phyloP scores from a whole-genome alignment of 2,113 vertebrate genomes.

The Scartelaos histophorus region DNA sequence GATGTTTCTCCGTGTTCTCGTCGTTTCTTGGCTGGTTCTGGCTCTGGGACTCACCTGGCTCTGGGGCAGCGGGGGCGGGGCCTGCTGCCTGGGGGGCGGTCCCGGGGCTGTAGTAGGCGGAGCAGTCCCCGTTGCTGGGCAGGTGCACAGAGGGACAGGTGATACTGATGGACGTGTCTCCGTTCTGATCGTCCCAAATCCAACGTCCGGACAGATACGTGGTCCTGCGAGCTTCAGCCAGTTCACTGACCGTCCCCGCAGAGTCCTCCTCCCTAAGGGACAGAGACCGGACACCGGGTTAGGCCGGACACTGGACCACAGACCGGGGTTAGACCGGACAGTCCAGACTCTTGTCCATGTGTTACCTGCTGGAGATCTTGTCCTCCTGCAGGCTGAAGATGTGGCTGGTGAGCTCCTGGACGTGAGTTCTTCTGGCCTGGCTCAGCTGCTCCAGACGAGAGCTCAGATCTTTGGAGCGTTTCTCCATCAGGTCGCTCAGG shows the following conservation, averaged over 20 bases:
- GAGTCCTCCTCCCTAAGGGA: background rate
- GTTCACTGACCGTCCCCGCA: slow-evolving; percentile 91
- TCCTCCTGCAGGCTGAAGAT: slow-evolving; percentile 94
- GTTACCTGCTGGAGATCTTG: slow-evolving; percentile 74
- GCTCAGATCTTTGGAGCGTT: slow-evolving; percentile 80
- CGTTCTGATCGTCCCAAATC: slow-evolving; percentile 97
- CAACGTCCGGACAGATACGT: slow-evolving; percentile 96
- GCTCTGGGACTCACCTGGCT: slow-evolving; percentile 80
- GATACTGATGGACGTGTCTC: slow-evolving; percentile 96
- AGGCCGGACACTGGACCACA: no score
- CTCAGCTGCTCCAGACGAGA: slow-evolving; percentile 82
- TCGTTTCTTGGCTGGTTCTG: no score
- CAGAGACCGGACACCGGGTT: background rate
- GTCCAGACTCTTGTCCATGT: slow-evolving; percentile 33
- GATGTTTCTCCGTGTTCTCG: no score
- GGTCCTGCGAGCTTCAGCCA: slow-evolving; percentile 92
- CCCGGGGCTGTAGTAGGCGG: slow-evolving; percentile 93
- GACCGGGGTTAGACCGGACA: no score
- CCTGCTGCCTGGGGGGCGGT: slow-evolving; percentile 24
- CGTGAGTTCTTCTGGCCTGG: slow-evolving; percentile 78
- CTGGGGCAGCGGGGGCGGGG: slow-evolving; percentile 83
- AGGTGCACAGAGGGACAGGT: slow-evolving; percentile 88
- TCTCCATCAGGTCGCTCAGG: slow-evolving; percentile 87
- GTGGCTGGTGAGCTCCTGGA: slow-evolving; percentile 89
- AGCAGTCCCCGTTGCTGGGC: slow-evolving; percentile 95